Evolutionary conservation across 2,113 vertebrate genomes (phyloP), one percentile per base, ranked within the genome.

Genomic region (Reinhardtius hippoglossoides): DNA sequence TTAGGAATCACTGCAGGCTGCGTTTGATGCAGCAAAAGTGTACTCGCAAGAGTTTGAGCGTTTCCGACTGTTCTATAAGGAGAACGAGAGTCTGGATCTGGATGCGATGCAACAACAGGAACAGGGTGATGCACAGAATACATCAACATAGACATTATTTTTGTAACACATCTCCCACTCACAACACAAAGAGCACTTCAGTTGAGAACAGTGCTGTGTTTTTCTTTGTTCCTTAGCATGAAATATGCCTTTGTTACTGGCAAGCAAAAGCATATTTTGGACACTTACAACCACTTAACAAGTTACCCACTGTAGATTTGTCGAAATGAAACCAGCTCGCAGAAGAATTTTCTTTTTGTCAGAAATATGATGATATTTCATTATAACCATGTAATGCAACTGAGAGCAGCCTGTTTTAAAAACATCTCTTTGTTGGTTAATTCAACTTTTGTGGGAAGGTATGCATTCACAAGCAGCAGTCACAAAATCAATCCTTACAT

Each of bases 51-150:
- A 90, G 0, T 96, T 96, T 90, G 94, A 96, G 86, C 91, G 40
- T 26, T 96, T 96, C 82, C 91, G 87, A 8, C 24, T 85, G 58
- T 95, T 95, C 89, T 96, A 94, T 74, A 94, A 87, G 75, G 95
- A 96, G 84, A 97, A 96, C 62, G 92, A 96, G 91, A 93, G 87
- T 82, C 91, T 96, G 74, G 94, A 97, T 87, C 87, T 96, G 67
- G 80, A 92, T 44, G 90, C 61, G 16, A 70, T 97, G 58, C 92
- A 79, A 67, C 77, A 93, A 71, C 80, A 94, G 50, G 95, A 96
- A 56, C 94, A 94, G 59, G 95, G 97, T 97, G 91, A 89, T 67
- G 80, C 74, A 67, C 66, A 55, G 10, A 27, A 46, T 37, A 37
- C 16, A 61, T 67, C 8, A 50, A 35, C 24, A 48, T 65, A 26